Evolutionary conservation across 2,888 invertebrate species (phyloP).

Genomic region (Idaea biselata): DNA sequence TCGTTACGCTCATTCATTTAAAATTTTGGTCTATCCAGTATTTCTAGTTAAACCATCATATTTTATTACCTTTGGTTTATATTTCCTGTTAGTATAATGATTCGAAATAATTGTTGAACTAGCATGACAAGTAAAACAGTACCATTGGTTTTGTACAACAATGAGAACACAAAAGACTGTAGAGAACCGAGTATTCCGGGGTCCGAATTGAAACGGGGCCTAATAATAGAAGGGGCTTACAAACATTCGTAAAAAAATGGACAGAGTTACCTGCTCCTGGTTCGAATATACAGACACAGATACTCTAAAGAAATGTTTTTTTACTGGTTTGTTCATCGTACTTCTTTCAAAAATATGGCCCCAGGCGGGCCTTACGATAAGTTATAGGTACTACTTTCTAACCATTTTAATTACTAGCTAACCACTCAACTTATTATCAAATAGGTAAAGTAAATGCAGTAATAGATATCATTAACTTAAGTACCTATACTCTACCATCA

Average conservation of each 20-base stretch:
- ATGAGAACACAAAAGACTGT: conserved; percentile 27
- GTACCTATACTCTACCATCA: conserved; percentile 28
- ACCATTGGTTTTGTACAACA: conserved; percentile 26
- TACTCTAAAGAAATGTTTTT: neutral
- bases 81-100: conserved; percentile 20
- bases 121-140: conserved; percentile 22
- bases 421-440: neutral
- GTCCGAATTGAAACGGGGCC: conserved; percentile 34
- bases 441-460: neutral
- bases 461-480: conserved; percentile 6
- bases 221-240: conserved; percentile 46
- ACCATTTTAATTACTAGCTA: too few species aligned
- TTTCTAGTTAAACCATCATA: neutral
- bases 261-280: conserved; percentile 65
- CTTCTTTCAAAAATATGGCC: neutral
- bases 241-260: conserved; percentile 62
- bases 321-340: neutral
- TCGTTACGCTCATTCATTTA: neutral
- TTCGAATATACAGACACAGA: neutral
- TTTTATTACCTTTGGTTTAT: conserved; percentile 10
- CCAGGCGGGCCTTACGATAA: neutral
- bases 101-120: conserved; percentile 19
- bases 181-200: conserved; percentile 31
- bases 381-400: neutral
- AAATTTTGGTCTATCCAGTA: neutral